Conservation (phyloP, 2,797 vertebrate genomes). For the Percopsis omiscomaycus region DNA sequence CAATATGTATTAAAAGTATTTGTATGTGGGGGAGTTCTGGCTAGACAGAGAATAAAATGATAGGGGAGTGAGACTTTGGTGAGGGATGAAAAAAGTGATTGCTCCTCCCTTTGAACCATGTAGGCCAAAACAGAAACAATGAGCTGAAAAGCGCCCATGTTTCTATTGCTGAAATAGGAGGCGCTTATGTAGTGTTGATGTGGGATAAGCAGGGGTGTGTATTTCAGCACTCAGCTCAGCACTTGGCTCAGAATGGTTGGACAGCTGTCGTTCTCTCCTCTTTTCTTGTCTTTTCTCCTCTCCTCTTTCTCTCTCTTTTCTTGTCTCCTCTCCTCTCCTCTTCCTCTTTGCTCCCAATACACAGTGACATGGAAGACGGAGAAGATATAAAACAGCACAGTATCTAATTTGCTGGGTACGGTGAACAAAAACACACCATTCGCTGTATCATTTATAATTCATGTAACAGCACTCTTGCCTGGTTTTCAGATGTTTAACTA, state of each 20-base stretch:
- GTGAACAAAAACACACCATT: not conserved
- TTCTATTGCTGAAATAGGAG: conserved; percentile 41
- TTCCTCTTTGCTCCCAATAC: not conserved
- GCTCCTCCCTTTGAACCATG: conserved; percentile 39
- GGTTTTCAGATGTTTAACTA: not conserved
- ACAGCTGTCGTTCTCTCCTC: not conserved
- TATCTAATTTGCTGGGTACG: not conserved
- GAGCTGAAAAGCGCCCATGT: conserved; percentile 34
- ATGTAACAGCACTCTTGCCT: not conserved
- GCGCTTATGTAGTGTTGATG: conserved; percentile 20
- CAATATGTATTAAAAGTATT: too few species aligned
- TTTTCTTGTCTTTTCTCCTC: not conserved
- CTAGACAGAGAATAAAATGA: conserved; percentile 25
- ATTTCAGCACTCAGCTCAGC: conserved; percentile 14
- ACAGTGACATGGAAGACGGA: not conserved
- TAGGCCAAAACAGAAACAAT: conserved; percentile 47
- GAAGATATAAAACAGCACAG: not conserved
- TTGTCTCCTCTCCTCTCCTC: not conserved
- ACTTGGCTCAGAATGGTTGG: not conserved
- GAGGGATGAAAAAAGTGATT: not conserved
- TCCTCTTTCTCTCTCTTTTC: not conserved
- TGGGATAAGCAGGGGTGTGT: conserved; percentile 25
- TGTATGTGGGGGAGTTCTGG: conserved; percentile 11
- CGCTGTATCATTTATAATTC: conserved; percentile 11
- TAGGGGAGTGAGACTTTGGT: too few species aligned